These are phyloP conservation scores for Apoderus coryli DNA, from an alignment of 2,888 invertebrate genomes.

Conservation along the genomic window DNA sequence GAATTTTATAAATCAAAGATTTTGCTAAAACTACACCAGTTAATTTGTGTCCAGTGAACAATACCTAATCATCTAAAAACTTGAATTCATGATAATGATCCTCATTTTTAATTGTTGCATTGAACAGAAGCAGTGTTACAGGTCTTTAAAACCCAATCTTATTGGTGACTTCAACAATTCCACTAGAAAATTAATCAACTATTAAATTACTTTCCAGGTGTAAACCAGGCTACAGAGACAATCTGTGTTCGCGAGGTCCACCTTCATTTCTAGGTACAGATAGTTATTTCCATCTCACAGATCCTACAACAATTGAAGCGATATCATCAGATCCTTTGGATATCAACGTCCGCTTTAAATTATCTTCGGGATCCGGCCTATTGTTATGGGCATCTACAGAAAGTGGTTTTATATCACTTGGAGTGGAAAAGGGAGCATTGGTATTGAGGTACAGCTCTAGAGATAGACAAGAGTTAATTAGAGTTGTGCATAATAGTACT, in stretches of 20 bases:
- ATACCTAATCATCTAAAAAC: too few relatives aligned
- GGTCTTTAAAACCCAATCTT: too few relatives aligned
- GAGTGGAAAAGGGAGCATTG: conserved; percentile 64
- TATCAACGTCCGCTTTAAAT: conserved; percentile 76
- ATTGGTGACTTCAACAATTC: too few relatives aligned
- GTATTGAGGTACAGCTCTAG: conserved; percentile 72
- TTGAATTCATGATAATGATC: too few relatives aligned
- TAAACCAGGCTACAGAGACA: conserved; percentile 39
- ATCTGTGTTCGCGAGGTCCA: conserved; percentile 34
- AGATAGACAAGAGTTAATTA: conserved; percentile 69
- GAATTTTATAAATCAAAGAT: too few relatives aligned
- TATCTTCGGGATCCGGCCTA: conserved; percentile 54
- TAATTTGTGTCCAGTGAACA: too few relatives aligned
- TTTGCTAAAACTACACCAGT: too few relatives aligned
- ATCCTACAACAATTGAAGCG: conserved; percentile 73
- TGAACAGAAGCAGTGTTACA: too few relatives aligned
- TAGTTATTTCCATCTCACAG: conserved; percentile 78
- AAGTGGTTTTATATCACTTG: conserved; percentile 70
- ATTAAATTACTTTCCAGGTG: conserved; percentile 31
- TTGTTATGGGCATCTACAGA: conserved; percentile 77
- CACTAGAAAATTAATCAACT: not conserved
- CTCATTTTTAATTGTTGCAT: too few relatives aligned
- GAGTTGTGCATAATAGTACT: conserved; percentile 70
- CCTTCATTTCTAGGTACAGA: conserved; percentile 74
- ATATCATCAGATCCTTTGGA: conserved; percentile 73